Base-by-base conservation (phyloP, 2,113 vertebrate species). In the Prunella fulvescens region DNA sequence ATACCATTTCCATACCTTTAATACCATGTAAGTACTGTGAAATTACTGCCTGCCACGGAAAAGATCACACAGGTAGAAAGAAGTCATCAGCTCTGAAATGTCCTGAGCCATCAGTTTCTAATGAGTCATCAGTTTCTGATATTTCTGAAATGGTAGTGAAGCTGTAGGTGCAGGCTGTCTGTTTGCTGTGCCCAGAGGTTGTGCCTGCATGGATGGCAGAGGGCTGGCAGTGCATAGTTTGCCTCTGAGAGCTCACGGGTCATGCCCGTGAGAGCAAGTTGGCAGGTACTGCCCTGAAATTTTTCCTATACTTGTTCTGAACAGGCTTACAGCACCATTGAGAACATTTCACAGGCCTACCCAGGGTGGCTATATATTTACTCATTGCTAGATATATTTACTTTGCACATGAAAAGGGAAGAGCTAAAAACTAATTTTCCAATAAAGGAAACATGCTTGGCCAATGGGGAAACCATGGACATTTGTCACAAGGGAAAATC, bases 181-280 rank as follows among this genome's bases (percentile, higher is more conserved):
- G 15, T 44, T 72, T 11, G 3, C 45, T 47, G 14, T 69, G 22
- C 48, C 54, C 72, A 24, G n/a, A 12, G 10, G 6, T 54, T 64
- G 69, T 14, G 14, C 1, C 28, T 37, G 6, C 2, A 0, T 9
- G 14, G 17, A 28, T 2, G 3, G 33, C 24, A 82, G 57, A 74
- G n/a, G 20, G 40, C 62, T 80, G 57, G 35, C 23, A 77, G 29
- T 0, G 1, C 29, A 26, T 14, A 20, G 8, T 37, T 77, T 47
- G 10, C 14, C n/a, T 69, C 44, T 45, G 26, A 47, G 14, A 67
- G 47, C 26, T 19, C 20, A 10, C 0, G 0, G 44, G 5, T 53
- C 10, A 10, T 19, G 9, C 18, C 7, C 6, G 7, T 4, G 29
- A 39, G 23, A 70, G 29, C 23, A 66, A 37, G 4, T 5, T 44